Evolutionary conservation across 2,888 invertebrate genomes (phyloP), one percentile per base, ranked within the genome.

Genomic region (Hydrotaea diabolus): DNA sequence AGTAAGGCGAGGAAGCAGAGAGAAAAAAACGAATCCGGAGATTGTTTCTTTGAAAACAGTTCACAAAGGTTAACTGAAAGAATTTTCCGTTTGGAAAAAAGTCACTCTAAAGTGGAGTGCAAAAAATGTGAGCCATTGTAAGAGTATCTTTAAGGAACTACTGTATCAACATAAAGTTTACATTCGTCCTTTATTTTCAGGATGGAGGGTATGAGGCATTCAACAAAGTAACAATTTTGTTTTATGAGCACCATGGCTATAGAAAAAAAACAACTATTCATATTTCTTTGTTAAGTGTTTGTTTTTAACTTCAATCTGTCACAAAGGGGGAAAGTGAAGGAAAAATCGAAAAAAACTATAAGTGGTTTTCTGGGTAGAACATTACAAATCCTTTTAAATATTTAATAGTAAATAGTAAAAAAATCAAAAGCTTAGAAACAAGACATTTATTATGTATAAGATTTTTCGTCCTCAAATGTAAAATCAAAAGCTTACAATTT

Each of bases 281-380:
- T 46, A 66, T 73, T 55, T 36, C 9, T 46, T 81, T 73, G 39
- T 64, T 0, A 43, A 59, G 17, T 69, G 73, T 72, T 78, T 73
- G 59, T 73, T 73, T 62, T 46, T 23, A 55, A 64, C 17, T 64
- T 36, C n/a, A 53, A 57, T 62, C 59, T 26, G 11, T 8, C 13
- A 11, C n/a, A 59, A 26, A 26, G 31, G 31, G 26, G 23, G 26
- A 59, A 26, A 26, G 26, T 1, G 26, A 19, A 31, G 26, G 49
- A 59, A 71, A 26, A 26, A 7, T 49, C n/a, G n/a, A 49, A 2
- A 49, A 49, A n/a, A 49, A 49, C 62, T 31, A 31, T 7, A 15
- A 62, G 31, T 31, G 62, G 31, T 62, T 2, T 62, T 62, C 59
- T 15, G 3, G 26, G n/a, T 59, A 59, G 26, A 59, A 59, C 15